These are phyloP conservation scores for Prostheceraeus crozeri DNA, from an alignment of 2,888 invertebrate species.

Conservation along the genomic window DNA sequence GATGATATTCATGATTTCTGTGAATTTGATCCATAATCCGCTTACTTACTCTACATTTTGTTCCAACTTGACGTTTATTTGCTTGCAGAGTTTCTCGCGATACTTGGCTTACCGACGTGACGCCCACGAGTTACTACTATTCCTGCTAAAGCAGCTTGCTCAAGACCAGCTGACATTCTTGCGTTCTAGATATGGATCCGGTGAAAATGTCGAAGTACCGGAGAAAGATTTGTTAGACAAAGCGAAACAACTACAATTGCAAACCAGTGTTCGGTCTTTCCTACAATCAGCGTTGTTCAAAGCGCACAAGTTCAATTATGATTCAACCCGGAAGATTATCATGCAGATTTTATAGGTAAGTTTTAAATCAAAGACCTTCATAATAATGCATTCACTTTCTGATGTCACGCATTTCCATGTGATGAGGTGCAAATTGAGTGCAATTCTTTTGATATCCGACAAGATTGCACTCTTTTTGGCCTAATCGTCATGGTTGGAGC, in stretches of 20 bases:
- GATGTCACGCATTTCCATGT: too few species aligned
- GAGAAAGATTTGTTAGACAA: constrained; percentile 74
- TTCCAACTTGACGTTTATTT: constrained; percentile 34
- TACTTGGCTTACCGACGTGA: constrained; percentile 88
- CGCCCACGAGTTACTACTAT: constrained; percentile 87
- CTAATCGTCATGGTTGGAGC: too few species aligned
- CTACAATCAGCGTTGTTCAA: constrained; percentile 82
- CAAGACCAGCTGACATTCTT: constrained; percentile 78
- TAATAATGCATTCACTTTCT: too few species aligned
- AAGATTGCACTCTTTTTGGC: too few species aligned
- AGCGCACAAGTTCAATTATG: constrained; percentile 76
- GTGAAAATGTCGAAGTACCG: constrained; percentile 61
- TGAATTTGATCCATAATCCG: too few species aligned
- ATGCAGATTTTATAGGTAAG: constrained; percentile 65
- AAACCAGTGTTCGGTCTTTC: constrained; percentile 72
- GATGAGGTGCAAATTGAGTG: too few species aligned
- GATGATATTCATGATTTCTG: constrained; percentile 8
- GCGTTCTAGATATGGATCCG: constrained; percentile 52
- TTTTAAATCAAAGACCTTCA: too few species aligned
- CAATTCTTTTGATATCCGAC: too few species aligned
- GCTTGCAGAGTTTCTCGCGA: constrained; percentile 74
- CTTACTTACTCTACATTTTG: not conserved
- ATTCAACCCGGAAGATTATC: constrained; percentile 73
- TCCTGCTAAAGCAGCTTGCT: constrained; percentile 81
- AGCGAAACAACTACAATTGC: constrained; percentile 82